A percentile compares a stretch with the other conserved stretches of the same genome.
phyloP scores from a whole-genome alignment of 2,888 invertebrate genomes.

The Laothoe populi region DNA sequence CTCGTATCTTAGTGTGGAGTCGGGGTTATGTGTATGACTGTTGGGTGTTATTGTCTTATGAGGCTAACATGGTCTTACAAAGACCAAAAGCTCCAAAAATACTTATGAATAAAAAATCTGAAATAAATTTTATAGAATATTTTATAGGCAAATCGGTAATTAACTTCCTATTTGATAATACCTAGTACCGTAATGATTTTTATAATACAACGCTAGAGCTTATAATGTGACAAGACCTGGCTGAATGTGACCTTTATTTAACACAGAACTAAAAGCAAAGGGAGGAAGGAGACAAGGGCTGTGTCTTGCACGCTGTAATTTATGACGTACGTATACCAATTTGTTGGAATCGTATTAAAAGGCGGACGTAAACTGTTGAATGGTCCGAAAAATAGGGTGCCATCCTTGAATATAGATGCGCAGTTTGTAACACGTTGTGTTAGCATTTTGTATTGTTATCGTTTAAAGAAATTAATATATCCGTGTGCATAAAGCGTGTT shows the following conservation, averaged over 20 bases:
- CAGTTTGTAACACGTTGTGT: constrained; percentile 28
- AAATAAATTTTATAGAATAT: too few species aligned
- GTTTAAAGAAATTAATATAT: not conserved
- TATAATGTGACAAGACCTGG: not conserved
- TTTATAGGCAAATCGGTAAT: too few species aligned
- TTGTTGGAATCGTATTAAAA: constrained; percentile 79
- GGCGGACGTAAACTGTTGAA: constrained; percentile 77
- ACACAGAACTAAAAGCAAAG: constrained; percentile 29
- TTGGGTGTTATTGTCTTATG: too few species aligned
- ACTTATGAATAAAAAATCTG: too few species aligned
- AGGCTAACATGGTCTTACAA: too few species aligned
- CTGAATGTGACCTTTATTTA: constrained; percentile 25
- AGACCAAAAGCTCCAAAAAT: too few species aligned
- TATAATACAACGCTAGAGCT: not conserved
- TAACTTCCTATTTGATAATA: too few species aligned
- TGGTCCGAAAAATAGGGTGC: constrained; percentile 78
- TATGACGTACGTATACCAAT: constrained; percentile 73
- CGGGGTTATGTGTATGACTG: too few species aligned
- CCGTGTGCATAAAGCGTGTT: not conserved
- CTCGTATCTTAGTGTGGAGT: too few species aligned
- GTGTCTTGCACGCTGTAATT: constrained; percentile 73
- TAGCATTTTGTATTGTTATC: not conserved
- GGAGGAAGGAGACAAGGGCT: constrained; percentile 49
- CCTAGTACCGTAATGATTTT: too few species aligned
- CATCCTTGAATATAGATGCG: constrained; percentile 37